A percentile compares a stretch with the other conserved stretches of the same genome.
Evolutionary conservation across 2,797 vertebrate species (phyloP).

Genomic region (Phaenicophaeus curvirostris): DNA sequence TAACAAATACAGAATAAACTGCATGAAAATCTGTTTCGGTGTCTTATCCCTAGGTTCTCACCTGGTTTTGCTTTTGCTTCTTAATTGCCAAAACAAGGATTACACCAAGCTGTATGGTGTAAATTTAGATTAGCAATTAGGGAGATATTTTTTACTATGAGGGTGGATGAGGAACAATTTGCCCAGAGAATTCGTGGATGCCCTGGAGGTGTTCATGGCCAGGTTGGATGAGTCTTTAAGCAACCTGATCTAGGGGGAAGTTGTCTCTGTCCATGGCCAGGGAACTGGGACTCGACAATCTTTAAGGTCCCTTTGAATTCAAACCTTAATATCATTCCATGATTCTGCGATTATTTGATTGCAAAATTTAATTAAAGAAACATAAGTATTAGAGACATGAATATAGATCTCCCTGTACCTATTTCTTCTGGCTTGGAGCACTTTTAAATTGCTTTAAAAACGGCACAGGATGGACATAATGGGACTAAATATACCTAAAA

Average conservation of each 20-base stretch:
- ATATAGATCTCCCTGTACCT: neutral
- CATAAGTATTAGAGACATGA: neutral
- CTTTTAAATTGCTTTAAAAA: neutral
- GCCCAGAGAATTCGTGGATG: too few relatives aligned
- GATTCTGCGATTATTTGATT: neutral
- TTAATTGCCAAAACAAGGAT: neutral
- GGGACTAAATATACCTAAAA: neutral
- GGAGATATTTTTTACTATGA: too few relatives aligned
- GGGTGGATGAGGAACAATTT: too few relatives aligned
- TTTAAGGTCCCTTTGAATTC: too few relatives aligned
- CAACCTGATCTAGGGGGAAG: too few relatives aligned
- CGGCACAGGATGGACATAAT: neutral
- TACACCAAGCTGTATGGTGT: too few relatives aligned
- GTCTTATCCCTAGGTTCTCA: constrained; percentile 2
- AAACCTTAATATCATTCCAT: too few relatives aligned
- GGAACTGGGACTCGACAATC: too few relatives aligned
- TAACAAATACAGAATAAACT: neutral
- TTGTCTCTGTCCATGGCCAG: too few relatives aligned
- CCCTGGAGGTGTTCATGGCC: too few relatives aligned
- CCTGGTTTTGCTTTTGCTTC: constrained; percentile 26
- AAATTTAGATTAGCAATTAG: too few relatives aligned
- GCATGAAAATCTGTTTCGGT: neutral
- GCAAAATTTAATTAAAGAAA: neutral
- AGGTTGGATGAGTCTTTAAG: too few relatives aligned
- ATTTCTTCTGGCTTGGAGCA: neutral